Evolutionary conservation across 2,113 vertebrate species (phyloP), one percentile per base, ranked within the genome.

Genomic region (Trogon surrucura): DNA sequence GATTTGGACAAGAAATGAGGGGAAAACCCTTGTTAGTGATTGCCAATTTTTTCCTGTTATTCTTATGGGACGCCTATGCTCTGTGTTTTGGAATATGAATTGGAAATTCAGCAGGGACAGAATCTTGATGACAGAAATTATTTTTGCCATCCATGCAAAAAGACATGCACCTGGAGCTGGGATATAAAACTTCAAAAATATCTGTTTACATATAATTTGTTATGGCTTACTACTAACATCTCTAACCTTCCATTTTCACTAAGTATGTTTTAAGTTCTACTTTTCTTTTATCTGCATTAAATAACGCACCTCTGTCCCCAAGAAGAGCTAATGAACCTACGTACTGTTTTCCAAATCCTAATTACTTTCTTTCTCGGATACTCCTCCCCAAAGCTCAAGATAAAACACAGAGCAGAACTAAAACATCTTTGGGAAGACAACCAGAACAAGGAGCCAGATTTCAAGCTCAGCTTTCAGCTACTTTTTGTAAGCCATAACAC

Each of bases 381-480:
- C 2, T 48, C 13, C n/a, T 66, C 22, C 44, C 41, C 32, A 84
- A 80, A 92, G 14, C 20, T 81, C 56, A 79, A 82, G 57, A 82
- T 13, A 77, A 77, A 90, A 80, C 25, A 80, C 4, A 62, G 26
- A 62, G 25, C n/a, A 80, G 58, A 94, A 87, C 16, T 74, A 64
- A 71, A 86, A 69, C 18, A 58, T 29, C 14, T 53, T 64, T 69
- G 53, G 14, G 12, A 88, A 62, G 70, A 91, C 41, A 67, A 82
- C 41, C 61, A 92, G 78, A 92, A 80, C 36, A 77, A 83, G 65
- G 53, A 91, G 4, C 11, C 71, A 78, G 85, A 96, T 79, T 83
- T 78, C 89, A 93, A 10, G 26, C 45, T 81, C 61, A 85, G 85
- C n/a, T 90, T 95, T 90, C 93, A 95, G 58, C 36, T 93, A 47